Base-by-base conservation (phyloP, 2,888 invertebrate species). In the Camptogramma bilineatum region DNA sequence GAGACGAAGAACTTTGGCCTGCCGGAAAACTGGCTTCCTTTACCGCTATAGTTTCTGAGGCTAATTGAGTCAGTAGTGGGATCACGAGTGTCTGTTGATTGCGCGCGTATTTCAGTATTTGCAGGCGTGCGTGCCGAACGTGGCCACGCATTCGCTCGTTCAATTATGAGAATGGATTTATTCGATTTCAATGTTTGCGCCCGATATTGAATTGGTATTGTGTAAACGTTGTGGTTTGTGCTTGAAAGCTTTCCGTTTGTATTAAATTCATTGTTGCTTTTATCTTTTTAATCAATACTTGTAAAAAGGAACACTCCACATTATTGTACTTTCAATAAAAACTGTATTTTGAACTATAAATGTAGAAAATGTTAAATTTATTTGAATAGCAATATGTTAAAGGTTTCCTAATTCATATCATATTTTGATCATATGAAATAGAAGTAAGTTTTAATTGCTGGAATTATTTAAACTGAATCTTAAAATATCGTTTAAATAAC, bases 1-100 rank as follows among this genome's bases (percentile, higher is more conserved):
- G 83, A 83, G 81, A 83, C 79, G 82, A 79, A 78, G 75, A 88
- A 87, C 82, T 88, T 85, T 73, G 76, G 70, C 78, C 74, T 70
- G 62, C 66, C 74, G 76, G 77, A 74, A 71, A 68, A 71, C 70
- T 67, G 70, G 77, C 81, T 81, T 79, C 81, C 82, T 86, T 85
- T 81, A 57, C 66, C 65, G 70, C 80, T 80, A 77, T 80, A 81
- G 80, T 79, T 80, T 68, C 64, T 62, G 72, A 73, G 70, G 68
- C 60, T 81, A 81, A 81, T 79, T 77, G 77, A 71, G 68, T 28
- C 52, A 47, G 59, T 54, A 65, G 66, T 62, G 56, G 64, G 62
- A 68, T 54, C 58, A 57, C 63, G 13, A 52, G 39, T 48, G 48
- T 59, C 67, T 61, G 58, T 72, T 68, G 69, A 73, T 63, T 59